Conservation (phyloP, 2,113 vertebrate species). For the Origma solitaria region DNA sequence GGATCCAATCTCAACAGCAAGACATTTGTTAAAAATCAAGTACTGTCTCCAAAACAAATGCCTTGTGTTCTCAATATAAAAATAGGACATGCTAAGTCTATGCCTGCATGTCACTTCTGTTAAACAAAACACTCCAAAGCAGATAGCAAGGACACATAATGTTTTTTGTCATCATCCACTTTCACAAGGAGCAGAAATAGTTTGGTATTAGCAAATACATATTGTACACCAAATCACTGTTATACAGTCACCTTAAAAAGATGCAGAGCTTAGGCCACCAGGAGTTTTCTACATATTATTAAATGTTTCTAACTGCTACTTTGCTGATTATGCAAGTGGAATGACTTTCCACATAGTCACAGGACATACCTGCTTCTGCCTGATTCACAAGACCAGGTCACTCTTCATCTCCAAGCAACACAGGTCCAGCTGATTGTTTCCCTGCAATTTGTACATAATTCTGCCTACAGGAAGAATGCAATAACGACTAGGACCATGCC, state of each 20-base stretch:
- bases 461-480: neutral
- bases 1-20: neutral
- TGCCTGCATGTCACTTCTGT: neutral
- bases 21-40: neutral
- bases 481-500: rapidly evolving
- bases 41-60: neutral
- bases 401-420: neutral
- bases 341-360: neutral
- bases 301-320: no score
- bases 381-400: neutral
- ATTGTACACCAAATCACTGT: neutral
- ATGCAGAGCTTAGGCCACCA: neutral
- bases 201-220: neutral
- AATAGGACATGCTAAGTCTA: neutral
- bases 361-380: neutral
- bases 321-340: neutral
- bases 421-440: neutral
- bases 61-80: neutral
- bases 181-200: neutral
- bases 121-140: neutral
- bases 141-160: neutral
- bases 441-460: neutral
- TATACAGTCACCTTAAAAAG: neutral
- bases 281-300: neutral
- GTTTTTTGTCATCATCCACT: neutral